Evolutionary conservation across 2,113 vertebrate species (phyloP).

Genomic region (Eclectus roratus): DNA sequence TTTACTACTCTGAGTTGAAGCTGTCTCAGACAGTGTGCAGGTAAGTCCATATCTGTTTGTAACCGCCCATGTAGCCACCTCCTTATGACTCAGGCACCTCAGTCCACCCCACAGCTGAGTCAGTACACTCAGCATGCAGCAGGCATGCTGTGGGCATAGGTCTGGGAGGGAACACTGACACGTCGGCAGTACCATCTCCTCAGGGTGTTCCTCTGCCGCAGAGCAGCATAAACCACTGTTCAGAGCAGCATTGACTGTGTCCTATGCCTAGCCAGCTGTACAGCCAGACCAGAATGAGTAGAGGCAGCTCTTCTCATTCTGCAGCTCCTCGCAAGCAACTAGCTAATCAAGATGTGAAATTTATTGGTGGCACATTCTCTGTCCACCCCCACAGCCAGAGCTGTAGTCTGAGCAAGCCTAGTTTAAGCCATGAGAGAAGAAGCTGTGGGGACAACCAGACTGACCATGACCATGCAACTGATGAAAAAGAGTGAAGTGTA

Average conservation of each 20-base stretch:
- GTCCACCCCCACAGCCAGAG: background rate
- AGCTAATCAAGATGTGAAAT: background rate
- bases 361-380: background rate
- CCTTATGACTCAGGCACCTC: background rate
- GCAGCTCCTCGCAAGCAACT: background rate
- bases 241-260: background rate
- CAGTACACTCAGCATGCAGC: background rate
- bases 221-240: background rate
- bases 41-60: fast-evolving
- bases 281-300: background rate
- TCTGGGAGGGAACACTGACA: background rate
- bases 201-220: fast-evolving
- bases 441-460: background rate
- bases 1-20: background rate
- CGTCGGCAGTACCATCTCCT: fast-evolving
- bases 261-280: background rate
- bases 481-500: background rate
- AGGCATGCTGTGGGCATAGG: fast-evolving
- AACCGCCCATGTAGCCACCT: background rate
- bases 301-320: background rate
- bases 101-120: fast-evolving
- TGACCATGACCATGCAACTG: background rate
- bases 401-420: background rate
- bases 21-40: fast-evolving
- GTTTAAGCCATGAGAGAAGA: background rate